Evolutionary conservation across 64 coral and sea anemone genomes (phyloP).

Genomic region (Montipora capricornis): DNA sequence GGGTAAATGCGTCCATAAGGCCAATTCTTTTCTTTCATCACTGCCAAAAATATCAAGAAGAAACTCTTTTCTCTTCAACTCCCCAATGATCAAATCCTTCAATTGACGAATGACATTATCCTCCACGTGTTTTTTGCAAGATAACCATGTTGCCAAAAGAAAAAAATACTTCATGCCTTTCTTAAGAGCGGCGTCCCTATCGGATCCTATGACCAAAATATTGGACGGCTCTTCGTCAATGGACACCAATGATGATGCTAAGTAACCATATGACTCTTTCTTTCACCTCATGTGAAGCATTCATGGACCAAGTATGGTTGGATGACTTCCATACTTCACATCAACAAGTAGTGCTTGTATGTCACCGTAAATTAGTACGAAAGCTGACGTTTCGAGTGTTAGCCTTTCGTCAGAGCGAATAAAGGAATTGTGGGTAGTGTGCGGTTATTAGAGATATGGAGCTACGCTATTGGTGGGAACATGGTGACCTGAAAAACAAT

Average conservation of each 20-base stretch:
- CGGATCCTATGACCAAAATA: slow-evolving; percentile 29
- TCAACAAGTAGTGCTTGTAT: slow-evolving; percentile 51
- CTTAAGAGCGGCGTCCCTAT: slow-evolving; percentile 53
- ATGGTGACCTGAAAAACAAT: too few relatives aligned
- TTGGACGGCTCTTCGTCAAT: slow-evolving; percentile 35
- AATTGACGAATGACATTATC: slow-evolving; percentile 2
- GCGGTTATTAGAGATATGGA: too few relatives aligned
- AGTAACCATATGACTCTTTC: slow-evolving; percentile 40
- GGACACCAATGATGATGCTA: slow-evolving; percentile 45
- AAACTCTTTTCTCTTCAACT: not conserved
- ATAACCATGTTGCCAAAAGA: not conserved
- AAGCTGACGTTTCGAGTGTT: too few relatives aligned
- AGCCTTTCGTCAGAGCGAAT: too few relatives aligned
- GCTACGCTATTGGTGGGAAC: too few relatives aligned
- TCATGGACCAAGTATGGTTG: slow-evolving; percentile 55
- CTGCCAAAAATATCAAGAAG: slow-evolving; percentile 25
- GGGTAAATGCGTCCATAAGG: not conserved
- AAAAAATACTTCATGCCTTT: slow-evolving; percentile 18
- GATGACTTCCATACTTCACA: slow-evolving; percentile 22
- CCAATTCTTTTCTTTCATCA: slow-evolving; percentile 12
- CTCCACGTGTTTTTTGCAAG: slow-evolving; percentile 39
- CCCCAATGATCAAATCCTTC: not conserved
- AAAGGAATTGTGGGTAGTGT: too few relatives aligned
- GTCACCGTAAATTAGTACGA: too few relatives aligned
- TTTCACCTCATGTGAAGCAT: slow-evolving; percentile 54